A percentile compares a stretch with the other conserved stretches of the same genome.
Evolutionary conservation across 2,113 vertebrate species (phyloP).

Genomic region (Cnemophilus loriae): DNA sequence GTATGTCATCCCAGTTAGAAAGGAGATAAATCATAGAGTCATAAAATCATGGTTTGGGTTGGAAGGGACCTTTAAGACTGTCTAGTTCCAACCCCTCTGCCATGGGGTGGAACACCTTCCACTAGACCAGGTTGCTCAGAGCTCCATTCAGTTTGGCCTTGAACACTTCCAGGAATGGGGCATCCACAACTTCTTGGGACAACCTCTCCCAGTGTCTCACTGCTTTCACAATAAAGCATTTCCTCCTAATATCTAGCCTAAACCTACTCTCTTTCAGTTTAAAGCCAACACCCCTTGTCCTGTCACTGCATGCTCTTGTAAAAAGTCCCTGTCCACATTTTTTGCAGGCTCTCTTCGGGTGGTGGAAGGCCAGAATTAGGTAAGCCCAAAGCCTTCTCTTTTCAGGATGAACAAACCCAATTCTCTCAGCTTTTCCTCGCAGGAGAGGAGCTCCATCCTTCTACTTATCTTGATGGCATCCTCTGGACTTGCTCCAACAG

Average conservation of each 20-base stretch:
- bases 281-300: neutral
- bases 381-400: neutral
- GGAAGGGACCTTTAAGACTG: neutral
- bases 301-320: neutral
- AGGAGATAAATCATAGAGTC: neutral
- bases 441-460: neutral
- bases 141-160: neutral
- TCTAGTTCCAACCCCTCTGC: neutral
- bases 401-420: neutral
- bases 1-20: neutral
- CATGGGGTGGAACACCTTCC: too few species aligned
- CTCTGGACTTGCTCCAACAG: neutral
- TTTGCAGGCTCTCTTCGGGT: neutral
- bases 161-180: neutral
- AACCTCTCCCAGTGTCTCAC: neutral
- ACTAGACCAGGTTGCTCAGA: neutral
- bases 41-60: neutral
- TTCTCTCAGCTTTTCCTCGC: neutral
- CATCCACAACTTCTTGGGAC: neutral
- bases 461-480: neutral
- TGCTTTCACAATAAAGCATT: neutral
- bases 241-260: neutral
- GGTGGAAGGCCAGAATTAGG: neutral
- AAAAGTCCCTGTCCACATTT: neutral
- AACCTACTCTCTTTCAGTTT: neutral